These are phyloP conservation scores for Mnemiopsis leidyi DNA, from an alignment of 37 sponge, comb jelly and placozoan genomes.

Conservation along the genomic window DNA sequence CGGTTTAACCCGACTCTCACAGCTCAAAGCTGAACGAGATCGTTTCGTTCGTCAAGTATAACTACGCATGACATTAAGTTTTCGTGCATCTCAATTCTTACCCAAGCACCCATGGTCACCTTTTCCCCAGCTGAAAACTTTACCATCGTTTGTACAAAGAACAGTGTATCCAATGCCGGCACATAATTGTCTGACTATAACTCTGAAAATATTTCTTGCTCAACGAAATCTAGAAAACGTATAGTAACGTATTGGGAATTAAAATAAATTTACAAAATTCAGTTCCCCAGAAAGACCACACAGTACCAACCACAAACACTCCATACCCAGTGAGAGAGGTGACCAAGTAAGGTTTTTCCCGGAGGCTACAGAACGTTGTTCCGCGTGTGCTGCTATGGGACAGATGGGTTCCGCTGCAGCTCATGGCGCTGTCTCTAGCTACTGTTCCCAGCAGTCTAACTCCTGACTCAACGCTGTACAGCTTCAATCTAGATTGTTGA, in stretches of 20 bases:
- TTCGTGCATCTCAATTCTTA: too few relatives aligned
- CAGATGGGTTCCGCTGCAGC: not conserved
- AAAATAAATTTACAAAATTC: too few relatives aligned
- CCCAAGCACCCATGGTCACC: conserved; percentile 38
- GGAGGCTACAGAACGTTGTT: not conserved
- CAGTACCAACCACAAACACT: not conserved
- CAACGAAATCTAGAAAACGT: too few relatives aligned
- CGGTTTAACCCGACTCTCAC: too few relatives aligned
- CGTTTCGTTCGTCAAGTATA: too few relatives aligned
- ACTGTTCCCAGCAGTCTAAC: not conserved
- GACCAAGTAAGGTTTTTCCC: not conserved
- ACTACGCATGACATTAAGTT: too few relatives aligned
- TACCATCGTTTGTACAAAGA: not conserved
- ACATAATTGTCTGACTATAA: not conserved
- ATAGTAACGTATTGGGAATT: too few relatives aligned
- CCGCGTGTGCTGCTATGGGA: not conserved
- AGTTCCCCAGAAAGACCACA: too few relatives aligned
- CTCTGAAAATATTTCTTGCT: too few relatives aligned
- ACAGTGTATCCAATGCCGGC: conserved; percentile 12
- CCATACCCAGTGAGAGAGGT: conserved; percentile 5
- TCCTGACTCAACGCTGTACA: conserved; percentile 3
- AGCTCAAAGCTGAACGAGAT: too few relatives aligned
- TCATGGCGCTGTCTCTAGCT: not conserved
- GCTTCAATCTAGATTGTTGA: not conserved
- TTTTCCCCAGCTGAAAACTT: conserved; percentile 21